These are phyloP conservation scores for Schizotus pectinicornis DNA, from an alignment of 2,888 invertebrate species.

Conservation along the genomic window DNA sequence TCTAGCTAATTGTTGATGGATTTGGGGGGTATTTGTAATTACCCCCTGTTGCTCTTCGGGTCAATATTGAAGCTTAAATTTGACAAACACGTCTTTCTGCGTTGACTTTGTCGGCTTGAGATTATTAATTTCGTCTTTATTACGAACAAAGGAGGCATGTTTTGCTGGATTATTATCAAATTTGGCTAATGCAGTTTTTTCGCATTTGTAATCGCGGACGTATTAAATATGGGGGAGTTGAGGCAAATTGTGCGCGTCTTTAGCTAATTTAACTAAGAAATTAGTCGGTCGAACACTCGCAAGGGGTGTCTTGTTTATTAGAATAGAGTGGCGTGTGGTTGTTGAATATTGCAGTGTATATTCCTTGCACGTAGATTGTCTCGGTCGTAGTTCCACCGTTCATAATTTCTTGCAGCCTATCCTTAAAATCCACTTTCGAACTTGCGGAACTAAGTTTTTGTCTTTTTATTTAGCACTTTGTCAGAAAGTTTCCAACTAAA, in stretches of 20 bases:
- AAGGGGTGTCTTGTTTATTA: constrained; percentile 27
- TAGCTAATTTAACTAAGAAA: constrained; percentile 27
- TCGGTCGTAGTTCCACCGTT: constrained; percentile 24
- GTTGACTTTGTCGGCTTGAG: too few relatives aligned
- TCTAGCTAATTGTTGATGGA: too few relatives aligned
- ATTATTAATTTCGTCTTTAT: too few relatives aligned
- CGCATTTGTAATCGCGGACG: constrained; percentile 18
- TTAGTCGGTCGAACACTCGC: constrained; percentile 14
- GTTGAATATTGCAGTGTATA: constrained; percentile 31
- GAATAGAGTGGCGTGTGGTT: constrained; percentile 20
- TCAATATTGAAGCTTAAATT: too few relatives aligned
- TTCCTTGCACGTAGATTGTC: constrained; percentile 30
- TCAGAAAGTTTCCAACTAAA: constrained; percentile 23
- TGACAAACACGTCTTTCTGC: too few relatives aligned
- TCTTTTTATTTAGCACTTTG: constrained; percentile 33
- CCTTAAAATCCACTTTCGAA: constrained; percentile 38
- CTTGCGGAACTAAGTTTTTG: constrained; percentile 31
- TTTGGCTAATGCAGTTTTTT: not conserved
- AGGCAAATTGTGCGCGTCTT: constrained; percentile 15
- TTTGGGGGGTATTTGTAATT: too few relatives aligned
- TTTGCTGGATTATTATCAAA: not conserved
- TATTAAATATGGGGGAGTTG: constrained; percentile 18
- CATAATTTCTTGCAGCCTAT: constrained; percentile 34
- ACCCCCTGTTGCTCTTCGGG: too few relatives aligned
- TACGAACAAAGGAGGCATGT: too few relatives aligned